Evolutionary conservation across 1,140 invertebrate species (phyloP).

Genomic region (Callitettix versicolor): DNA sequence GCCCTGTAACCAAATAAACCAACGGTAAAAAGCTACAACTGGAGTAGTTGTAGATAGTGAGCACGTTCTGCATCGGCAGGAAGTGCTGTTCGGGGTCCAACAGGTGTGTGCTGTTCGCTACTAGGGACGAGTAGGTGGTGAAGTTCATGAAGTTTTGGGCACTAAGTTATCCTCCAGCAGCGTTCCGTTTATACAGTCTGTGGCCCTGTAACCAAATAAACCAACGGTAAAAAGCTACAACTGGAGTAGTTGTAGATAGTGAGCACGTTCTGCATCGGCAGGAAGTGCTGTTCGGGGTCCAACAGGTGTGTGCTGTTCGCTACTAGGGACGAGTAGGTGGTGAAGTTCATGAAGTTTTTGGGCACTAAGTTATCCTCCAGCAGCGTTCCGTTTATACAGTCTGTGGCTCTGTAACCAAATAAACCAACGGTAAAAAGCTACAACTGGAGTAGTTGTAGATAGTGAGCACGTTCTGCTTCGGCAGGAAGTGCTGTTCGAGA

Average conservation of each 20-base stretch:
- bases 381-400: constrained; percentile 58
- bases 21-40: no score
- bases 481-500: constrained; percentile 36
- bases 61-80: constrained; percentile 36
- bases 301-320: constrained; percentile 33
- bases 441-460: constrained; percentile 46
- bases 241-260: constrained; percentile 45
- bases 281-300: constrained; percentile 35
- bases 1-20: constrained; percentile 41
- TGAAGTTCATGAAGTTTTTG: constrained; percentile 47
- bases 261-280: constrained; percentile 38
- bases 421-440: no score
- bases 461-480: constrained; percentile 38
- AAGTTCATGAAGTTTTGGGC: constrained; percentile 48
- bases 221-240: no score
- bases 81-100: constrained; percentile 36
- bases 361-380: constrained; percentile 36
- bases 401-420: constrained; percentile 43
- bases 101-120: constrained; percentile 35
- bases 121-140: constrained; percentile 46
- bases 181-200: constrained; percentile 60
- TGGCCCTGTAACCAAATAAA: constrained; percentile 42
- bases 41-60: constrained; percentile 46
- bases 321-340: constrained; percentile 47
- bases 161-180: constrained; percentile 35